Percentiles rank a stretch among this genome's conserved stretches.
phyloP scores from a whole-genome alignment of 2,888 invertebrate genomes.

The Erebia aethiops region DNA sequence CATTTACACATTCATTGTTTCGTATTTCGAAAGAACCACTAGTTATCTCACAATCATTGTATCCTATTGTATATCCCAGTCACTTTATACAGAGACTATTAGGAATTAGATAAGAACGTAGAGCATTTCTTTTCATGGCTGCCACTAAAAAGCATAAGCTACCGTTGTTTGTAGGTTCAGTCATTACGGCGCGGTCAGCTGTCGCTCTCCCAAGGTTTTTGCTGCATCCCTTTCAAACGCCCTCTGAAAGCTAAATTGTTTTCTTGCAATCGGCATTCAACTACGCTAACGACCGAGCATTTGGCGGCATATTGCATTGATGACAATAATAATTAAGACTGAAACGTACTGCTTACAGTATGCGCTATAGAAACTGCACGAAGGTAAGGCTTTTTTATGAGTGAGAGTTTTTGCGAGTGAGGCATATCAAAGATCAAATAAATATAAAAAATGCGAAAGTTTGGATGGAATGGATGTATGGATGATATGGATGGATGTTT shows the following conservation, averaged over 20 bases:
- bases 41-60: not conserved
- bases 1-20: not conserved
- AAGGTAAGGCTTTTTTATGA: too few relatives aligned
- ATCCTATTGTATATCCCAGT: not conserved
- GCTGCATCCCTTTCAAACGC: constrained; percentile 48
- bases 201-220: constrained; percentile 77
- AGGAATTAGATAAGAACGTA: not conserved
- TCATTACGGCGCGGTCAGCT: constrained; percentile 63
- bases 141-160: constrained; percentile 14
- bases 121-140: not conserved
- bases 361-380: too few relatives aligned
- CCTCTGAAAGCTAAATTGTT: constrained; percentile 68
- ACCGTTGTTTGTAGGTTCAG: constrained; percentile 45
- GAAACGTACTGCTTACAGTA: not conserved
- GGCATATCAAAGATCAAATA: too few relatives aligned
- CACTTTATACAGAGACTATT: not conserved
- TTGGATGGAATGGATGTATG: too few relatives aligned
- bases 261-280: constrained; percentile 55
- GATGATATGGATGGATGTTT: too few relatives aligned
- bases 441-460: too few relatives aligned
- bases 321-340: constrained; percentile 4
- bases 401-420: too few relatives aligned
- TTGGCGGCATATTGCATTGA: constrained; percentile 31
- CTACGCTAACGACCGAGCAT: constrained; percentile 36
- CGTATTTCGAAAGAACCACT: not conserved